These are phyloP conservation scores for Proisotoma minuta DNA, from an alignment of 2,888 invertebrate species.

Conservation along the genomic window DNA sequence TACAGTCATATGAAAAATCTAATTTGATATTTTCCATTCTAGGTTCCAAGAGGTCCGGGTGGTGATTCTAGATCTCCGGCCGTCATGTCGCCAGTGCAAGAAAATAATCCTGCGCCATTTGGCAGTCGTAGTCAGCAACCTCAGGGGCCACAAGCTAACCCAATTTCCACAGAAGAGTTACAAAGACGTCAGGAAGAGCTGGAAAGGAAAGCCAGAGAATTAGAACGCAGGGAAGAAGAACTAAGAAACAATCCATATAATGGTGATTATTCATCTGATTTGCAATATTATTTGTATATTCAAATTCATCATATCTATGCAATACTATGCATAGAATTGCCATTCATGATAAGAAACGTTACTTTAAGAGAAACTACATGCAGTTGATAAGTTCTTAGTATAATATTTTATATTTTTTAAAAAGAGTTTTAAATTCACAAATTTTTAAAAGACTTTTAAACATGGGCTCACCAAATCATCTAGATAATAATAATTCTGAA, in stretches of 20 bases:
- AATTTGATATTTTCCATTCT: slow-evolving; percentile 19
- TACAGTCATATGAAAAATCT: no score
- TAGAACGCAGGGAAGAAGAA: slow-evolving; percentile 83
- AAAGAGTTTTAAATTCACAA: no score
- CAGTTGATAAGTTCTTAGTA: slow-evolving; percentile 3
- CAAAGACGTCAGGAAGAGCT: slow-evolving; percentile 82
- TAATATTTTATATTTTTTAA: neutral
- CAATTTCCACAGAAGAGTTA: slow-evolving; percentile 46
- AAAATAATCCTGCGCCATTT: slow-evolving; percentile 40
- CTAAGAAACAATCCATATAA: slow-evolving; percentile 59
- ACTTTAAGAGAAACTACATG: no score
- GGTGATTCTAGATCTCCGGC: slow-evolving; percentile 42
- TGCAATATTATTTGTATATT: neutral
- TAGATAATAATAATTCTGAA: neutral
- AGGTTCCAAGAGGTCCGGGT: slow-evolving; percentile 53
- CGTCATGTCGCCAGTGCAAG: slow-evolving; percentile 47
- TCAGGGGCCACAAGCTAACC: slow-evolving; percentile 22
- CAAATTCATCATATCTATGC: neutral
- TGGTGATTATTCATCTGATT: slow-evolving; percentile 48
- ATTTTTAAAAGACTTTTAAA: no score
- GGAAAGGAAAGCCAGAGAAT: slow-evolving; percentile 83
- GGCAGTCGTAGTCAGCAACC: slow-evolving; percentile 29
- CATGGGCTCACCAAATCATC: no score
- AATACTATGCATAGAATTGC: no score
- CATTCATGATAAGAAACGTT: no score